Evolutionary conservation across 2,888 invertebrate species (phyloP), one percentile per base, ranked within the genome.

Genomic region (Druceiella hillmani): DNA sequence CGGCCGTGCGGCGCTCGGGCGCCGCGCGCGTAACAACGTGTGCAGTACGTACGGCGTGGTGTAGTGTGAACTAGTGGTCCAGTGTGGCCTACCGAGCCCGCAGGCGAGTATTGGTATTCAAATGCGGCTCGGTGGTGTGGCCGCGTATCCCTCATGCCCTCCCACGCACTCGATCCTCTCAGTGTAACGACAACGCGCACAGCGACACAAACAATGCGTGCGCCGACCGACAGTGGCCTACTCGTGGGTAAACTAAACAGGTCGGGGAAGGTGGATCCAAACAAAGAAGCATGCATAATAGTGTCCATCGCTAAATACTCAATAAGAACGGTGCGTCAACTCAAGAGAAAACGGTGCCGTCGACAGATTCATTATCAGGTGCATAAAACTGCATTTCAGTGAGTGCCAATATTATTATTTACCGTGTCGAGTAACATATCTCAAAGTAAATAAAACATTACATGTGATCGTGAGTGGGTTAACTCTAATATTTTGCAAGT

Each of bases 71-170:
- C n/a, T n/a, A n/a, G n/a, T n/a, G n/a, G 24, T 30, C 33, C 17
- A 34, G 35, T 38, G 30, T 32, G 35, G 26, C 28, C 41, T 25
- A 12, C 16, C 34, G 62, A 59, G 61, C 44, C 28, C 33, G n/a
- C n/a, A n/a, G 37, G 17, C 62, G 61, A 70, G 77, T 77, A 79
- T 79, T 79, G 79, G 79, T 79, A 79, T 79, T 79, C 79, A 79
- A 79, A 79, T 79, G 79, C 77, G 71, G 68, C 68, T 66, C 65
- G 69, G 67, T 68, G 65, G 66, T 64, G n/a, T n/a, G n/a, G 17
- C 12, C 29, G n/a, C 31, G 30, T 28, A 26, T 26, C 29, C 17
- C 27, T 22, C 36, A 31, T 17, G 15, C 25, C 22, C 22, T 14
- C 16, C 6, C 22, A 7, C 22, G 22, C 22, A 20, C 22, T 7